phyloP scores from a whole-genome alignment of 2,797 vertebrate species.

The Pogoniulus pusillus region DNA sequence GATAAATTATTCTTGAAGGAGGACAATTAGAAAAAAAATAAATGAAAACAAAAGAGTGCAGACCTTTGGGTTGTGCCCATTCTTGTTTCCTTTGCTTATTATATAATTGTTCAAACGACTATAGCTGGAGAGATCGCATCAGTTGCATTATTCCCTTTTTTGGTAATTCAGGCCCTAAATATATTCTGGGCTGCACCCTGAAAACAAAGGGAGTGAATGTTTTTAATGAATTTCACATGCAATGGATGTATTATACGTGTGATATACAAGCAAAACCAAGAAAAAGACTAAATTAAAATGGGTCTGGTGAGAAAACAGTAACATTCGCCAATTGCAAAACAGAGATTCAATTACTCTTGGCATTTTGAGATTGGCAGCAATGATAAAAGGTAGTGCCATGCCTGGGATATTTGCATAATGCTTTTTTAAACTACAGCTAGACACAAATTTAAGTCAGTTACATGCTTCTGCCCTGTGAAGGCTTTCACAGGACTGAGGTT shows the following conservation, averaged over 20 bases:
- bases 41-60: conserved; percentile 63
- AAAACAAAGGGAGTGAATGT: conserved; percentile 70
- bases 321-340: background rate
- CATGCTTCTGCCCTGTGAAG: background rate
- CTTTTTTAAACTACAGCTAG: background rate
- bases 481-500: background rate
- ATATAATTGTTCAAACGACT: conserved; percentile 68
- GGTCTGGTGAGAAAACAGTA: conserved; percentile 33
- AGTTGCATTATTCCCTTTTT: conserved; percentile 68
- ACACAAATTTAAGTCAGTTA: background rate
- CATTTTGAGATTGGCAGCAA: conserved; percentile 8
- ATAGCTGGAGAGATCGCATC: conserved; percentile 68
- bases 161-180: conserved; percentile 69
- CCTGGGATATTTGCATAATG: background rate
- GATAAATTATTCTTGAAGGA: background rate
- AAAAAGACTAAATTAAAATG: conserved; percentile 41
- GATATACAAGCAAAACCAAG: conserved; percentile 36
- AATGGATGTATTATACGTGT: conserved; percentile 54
- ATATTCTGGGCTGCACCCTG: conserved; percentile 68
- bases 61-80: conserved; percentile 65
- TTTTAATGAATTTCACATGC: conserved; percentile 68
- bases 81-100: conserved; percentile 70
- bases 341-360: background rate
- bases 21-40: background rate
- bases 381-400: background rate